A percentile compares a stretch with the other conserved stretches of the same genome.
Conservation (phyloP, 64 coral and sea anemone genomes). For the Trachythela sp. region DNA sequence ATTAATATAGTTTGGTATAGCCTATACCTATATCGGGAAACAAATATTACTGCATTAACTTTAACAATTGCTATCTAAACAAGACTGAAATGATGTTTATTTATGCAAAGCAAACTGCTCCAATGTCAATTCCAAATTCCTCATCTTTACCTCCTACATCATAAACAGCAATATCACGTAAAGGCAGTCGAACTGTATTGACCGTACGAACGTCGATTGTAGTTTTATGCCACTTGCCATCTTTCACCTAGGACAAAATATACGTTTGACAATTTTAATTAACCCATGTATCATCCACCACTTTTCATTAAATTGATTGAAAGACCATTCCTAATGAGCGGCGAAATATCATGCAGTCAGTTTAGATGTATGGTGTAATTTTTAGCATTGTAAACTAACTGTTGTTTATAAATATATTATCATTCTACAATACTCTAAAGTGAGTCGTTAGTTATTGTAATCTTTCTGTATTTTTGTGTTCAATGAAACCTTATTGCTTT, state of each 20-base stretch:
- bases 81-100: not conserved
- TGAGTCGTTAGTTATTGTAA: too few relatives aligned
- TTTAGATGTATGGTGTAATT: too few relatives aligned
- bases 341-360: too few relatives aligned
- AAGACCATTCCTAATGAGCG: too few relatives aligned
- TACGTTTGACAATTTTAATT: not conserved
- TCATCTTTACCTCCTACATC: conserved; percentile 58
- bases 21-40: not conserved
- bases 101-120: conserved; percentile 68
- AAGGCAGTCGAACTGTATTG: conserved; percentile 55
- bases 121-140: conserved; percentile 78
- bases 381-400: too few relatives aligned
- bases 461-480: too few relatives aligned
- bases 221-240: conserved; percentile 69
- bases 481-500: too few relatives aligned
- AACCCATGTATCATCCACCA: not conserved
- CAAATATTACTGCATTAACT: not conserved
- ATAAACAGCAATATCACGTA: conserved; percentile 57
- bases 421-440: too few relatives aligned
- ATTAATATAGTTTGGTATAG: not conserved
- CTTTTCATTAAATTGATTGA: too few relatives aligned
- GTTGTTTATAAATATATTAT: too few relatives aligned
- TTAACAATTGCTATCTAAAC: not conserved
- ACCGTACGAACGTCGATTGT: conserved; percentile 49
- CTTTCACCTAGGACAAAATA: conserved; percentile 41